Conservation (phyloP, 2,888 invertebrate species). For the Patella depressa region DNA sequence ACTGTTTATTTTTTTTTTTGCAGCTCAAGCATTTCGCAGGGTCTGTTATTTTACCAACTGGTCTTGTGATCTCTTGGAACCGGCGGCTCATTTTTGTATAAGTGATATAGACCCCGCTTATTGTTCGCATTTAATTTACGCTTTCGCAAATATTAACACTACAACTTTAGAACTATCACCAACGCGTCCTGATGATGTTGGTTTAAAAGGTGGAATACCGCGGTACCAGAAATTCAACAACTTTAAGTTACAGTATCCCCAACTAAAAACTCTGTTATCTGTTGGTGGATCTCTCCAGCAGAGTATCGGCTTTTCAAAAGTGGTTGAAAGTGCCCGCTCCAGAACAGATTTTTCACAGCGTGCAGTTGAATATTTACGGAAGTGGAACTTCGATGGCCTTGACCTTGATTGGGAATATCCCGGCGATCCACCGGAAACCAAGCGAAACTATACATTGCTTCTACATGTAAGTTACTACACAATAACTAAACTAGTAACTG, state of each 20-base stretch:
- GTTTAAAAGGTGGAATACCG: slow-evolving; percentile 17
- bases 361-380: slow-evolving; percentile 44
- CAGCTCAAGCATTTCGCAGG: slow-evolving; percentile 27
- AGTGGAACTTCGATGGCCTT: slow-evolving; percentile 59
- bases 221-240: slow-evolving; percentile 52
- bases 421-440: slow-evolving; percentile 37
- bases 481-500: no score
- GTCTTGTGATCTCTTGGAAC: slow-evolving; percentile 47
- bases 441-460: slow-evolving; percentile 40
- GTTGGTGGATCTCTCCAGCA: slow-evolving; percentile 52
- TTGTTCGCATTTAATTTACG: slow-evolving; percentile 96
- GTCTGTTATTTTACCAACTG: slow-evolving; percentile 60
- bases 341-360: slow-evolving; percentile 53
- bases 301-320: slow-evolving; percentile 40
- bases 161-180: slow-evolving; percentile 81
- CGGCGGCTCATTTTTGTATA: slow-evolving; percentile 45
- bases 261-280: slow-evolving; percentile 58
- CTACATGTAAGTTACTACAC: slow-evolving; percentile 39
- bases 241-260: slow-evolving; percentile 48
- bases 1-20: not conserved
- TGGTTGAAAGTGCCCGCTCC: slow-evolving; percentile 35
- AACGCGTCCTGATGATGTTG: slow-evolving; percentile 29
- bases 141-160: slow-evolving; percentile 97
- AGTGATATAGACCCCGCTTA: slow-evolving; percentile 94
- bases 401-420: slow-evolving; percentile 68